Conservation (phyloP, 2,797 vertebrate species). For the Tokudaia tokunoshimensis region DNA sequence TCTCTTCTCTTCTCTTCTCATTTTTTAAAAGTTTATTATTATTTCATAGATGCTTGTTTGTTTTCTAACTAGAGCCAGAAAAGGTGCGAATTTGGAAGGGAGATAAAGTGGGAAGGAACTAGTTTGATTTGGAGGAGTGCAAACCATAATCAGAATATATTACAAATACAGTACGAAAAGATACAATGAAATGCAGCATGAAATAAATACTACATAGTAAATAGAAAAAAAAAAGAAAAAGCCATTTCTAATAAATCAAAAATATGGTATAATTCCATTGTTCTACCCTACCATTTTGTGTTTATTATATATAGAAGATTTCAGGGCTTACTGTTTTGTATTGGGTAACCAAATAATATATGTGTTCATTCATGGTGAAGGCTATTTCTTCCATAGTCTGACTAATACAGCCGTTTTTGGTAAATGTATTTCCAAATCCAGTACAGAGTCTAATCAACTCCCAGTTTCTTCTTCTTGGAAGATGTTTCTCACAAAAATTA, state of each 20-base stretch:
- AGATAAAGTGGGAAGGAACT: background rate
- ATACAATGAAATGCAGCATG: background rate
- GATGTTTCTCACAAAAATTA: background rate
- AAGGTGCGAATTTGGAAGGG: too few species aligned
- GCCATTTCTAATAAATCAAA: background rate
- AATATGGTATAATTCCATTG: background rate
- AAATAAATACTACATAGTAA: background rate
- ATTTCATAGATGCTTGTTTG: too few species aligned
- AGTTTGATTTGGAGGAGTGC: background rate
- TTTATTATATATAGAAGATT: background rate
- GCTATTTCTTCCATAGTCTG: background rate
- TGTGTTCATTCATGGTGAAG: rapidly evolving
- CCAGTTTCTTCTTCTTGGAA: background rate
- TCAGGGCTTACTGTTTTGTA: background rate
- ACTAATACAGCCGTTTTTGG: too few species aligned
- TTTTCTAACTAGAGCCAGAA: background rate
- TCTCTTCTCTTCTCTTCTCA: background rate
- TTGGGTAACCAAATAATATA: background rate
- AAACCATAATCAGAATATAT: background rate
- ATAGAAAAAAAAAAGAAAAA: background rate
- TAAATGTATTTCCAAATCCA: background rate
- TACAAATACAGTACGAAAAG: background rate
- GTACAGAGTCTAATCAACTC: background rate
- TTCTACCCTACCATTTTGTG: background rate
- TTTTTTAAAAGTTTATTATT: background rate